Conservation (phyloP, 2,888 invertebrate genomes). For the Synergus japonicus region DNA sequence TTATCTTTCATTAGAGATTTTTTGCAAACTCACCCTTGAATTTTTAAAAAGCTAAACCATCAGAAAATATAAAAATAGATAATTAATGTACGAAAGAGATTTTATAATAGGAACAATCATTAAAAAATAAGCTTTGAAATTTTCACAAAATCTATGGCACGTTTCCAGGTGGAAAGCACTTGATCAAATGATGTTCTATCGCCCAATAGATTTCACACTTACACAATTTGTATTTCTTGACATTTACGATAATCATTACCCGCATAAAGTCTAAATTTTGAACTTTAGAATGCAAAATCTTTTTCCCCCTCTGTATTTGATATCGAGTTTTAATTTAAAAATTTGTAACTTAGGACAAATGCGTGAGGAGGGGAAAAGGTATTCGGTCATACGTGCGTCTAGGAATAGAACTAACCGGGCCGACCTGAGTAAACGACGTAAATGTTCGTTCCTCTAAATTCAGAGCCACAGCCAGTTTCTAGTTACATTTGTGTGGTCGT, state of each 20-base stretch:
- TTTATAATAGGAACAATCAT: background rate
- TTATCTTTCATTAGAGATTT: background rate
- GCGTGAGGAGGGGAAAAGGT: slow-evolving; percentile 49
- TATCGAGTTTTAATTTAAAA: slow-evolving; percentile 3
- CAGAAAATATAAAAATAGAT: background rate
- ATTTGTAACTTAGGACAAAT: slow-evolving; percentile 18
- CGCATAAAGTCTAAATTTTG: background rate
- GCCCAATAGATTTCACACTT: background rate
- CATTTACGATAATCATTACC: background rate
- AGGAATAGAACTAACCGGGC: slow-evolving; percentile 60
- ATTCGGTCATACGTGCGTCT: slow-evolving; percentile 52
- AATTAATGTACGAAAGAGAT: background rate
- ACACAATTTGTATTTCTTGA: background rate
- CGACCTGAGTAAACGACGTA: slow-evolving; percentile 55
- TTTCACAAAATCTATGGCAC: background rate
- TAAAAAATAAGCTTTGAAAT: background rate
- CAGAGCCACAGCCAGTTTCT: slow-evolving; percentile 59
- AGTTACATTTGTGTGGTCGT: slow-evolving; percentile 55
- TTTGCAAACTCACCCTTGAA: background rate
- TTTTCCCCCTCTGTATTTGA: background rate
- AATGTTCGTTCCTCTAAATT: slow-evolving; percentile 60
- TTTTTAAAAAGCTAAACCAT: background rate
- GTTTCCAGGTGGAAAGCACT: background rate
- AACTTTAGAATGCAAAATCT: background rate
- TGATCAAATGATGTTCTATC: slow-evolving; percentile 1